These are phyloP conservation scores for Portunus trituberculatus DNA, from an alignment of 1,140 invertebrate genomes.

Conservation along the genomic window DNA sequence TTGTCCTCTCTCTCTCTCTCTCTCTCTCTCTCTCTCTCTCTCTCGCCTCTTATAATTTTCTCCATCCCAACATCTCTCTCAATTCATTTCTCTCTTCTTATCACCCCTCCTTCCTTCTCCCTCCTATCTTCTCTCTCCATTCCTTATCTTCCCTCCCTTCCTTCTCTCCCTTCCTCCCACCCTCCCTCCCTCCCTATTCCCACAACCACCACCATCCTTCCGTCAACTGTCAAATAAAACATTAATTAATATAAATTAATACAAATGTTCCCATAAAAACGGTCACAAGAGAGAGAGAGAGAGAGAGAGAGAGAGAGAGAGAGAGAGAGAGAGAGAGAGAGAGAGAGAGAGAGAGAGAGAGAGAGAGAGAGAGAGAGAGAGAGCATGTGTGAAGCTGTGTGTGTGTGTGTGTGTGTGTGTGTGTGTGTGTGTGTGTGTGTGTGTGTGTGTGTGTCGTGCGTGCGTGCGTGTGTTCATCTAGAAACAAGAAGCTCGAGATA, in stretches of 20 bases:
- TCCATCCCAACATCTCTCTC: too few species aligned
- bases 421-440: conserved; percentile 20
- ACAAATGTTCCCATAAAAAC: not conserved
- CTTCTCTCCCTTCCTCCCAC: too few species aligned
- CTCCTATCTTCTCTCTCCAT: too few species aligned
- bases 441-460: not conserved
- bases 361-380: not conserved
- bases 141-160: too few species aligned
- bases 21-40: not conserved
- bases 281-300: not conserved
- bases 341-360: conserved; percentile 20
- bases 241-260: conserved; percentile 5
- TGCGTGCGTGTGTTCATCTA: not conserved
- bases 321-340: not conserved
- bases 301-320: not conserved
- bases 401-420: conserved; percentile 20
- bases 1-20: not conserved
- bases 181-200: not conserved
- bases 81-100: too few species aligned
- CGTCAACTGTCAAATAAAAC: not conserved
- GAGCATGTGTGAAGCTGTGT: not conserved
- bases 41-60: not conserved
- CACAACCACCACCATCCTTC: not conserved
- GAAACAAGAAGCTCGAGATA: not conserved
- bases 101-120: too few species aligned